Evolutionary conservation across 2,113 vertebrate species (phyloP), one percentile per base, ranked within the genome.

Genomic region (Gallinago paraguaiae): DNA sequence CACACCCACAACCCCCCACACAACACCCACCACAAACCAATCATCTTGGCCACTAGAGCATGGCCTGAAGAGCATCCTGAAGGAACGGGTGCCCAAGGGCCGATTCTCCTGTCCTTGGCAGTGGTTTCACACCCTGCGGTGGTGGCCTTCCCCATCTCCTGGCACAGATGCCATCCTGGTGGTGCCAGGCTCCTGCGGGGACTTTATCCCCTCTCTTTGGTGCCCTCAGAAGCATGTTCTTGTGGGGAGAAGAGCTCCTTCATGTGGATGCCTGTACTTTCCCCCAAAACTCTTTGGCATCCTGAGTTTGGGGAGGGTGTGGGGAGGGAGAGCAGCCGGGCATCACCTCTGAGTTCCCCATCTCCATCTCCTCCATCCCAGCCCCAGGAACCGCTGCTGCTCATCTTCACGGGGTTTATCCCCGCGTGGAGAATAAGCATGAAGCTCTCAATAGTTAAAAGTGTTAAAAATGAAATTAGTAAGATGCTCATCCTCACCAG

Each of bases 381-480:
- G 7, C 39, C 33, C 27, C 9, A 2, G 65, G 23, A 51, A 6
- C 48, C 9, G 51, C 46, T 48, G 31, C 74, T 48, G 51, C 75
- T 57, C 5, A 0, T 1, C 9, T 20, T 10, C 35, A 4, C 1
- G 5, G 27, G 10, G 8, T 4, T 75, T 50, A 6, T 31, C 6
- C 13, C 0, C 2, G 3, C 1, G 3, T 1, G 1, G 19, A 39
- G 60, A 11, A 37, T 17, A 18, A 61, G 7, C 0, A 0, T 6
- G 86, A 74, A 10, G 59, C 16, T 6, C n/a, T 15, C n/a, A 24
- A 43, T 1, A 51, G 54, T 63, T 31, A 5, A 31, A 43, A 23
- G 43, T 1, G 1, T 25, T 37, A 4, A 39, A 41, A 13, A 4
- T 4, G 15, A 24, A 23, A 24, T 33, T 14, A 35, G 20, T 1